phyloP scores from a whole-genome alignment of 2,113 vertebrate genomes.

The Tragelaphus imberbis region DNA sequence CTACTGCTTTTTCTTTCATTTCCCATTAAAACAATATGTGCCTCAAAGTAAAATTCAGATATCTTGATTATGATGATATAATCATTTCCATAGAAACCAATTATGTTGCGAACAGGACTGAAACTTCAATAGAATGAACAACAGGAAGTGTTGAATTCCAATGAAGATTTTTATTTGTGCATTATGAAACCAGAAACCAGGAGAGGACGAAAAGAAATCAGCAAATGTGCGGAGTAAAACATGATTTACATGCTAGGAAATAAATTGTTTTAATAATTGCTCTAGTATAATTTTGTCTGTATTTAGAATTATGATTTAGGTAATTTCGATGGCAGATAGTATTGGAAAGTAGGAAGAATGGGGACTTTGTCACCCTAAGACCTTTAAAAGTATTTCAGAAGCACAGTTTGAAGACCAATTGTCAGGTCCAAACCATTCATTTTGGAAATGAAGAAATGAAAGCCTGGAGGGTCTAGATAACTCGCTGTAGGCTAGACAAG shows the following conservation, averaged over 20 bases:
- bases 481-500: background rate
- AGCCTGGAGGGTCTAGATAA: background rate
- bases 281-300: background rate
- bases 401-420: background rate
- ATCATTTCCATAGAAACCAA: constrained; percentile 23
- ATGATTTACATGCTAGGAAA: background rate
- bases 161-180: background rate
- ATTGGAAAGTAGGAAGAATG: background rate
- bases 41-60: constrained; percentile 11
- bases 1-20: background rate
- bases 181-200: background rate
- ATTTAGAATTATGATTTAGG: background rate
- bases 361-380: background rate
- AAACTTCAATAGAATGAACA: background rate
- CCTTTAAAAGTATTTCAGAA: background rate
- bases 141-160: background rate
- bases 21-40: background rate
- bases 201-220: background rate
- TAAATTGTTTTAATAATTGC: background rate
- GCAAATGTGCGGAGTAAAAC: background rate
- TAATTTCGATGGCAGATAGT: background rate
- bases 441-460: background rate
- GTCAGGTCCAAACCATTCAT: background rate
- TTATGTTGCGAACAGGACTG: background rate
- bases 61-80: background rate